Base-by-base conservation (phyloP, 1,140 invertebrate species). In the Eupristina koningsbergeri region DNA sequence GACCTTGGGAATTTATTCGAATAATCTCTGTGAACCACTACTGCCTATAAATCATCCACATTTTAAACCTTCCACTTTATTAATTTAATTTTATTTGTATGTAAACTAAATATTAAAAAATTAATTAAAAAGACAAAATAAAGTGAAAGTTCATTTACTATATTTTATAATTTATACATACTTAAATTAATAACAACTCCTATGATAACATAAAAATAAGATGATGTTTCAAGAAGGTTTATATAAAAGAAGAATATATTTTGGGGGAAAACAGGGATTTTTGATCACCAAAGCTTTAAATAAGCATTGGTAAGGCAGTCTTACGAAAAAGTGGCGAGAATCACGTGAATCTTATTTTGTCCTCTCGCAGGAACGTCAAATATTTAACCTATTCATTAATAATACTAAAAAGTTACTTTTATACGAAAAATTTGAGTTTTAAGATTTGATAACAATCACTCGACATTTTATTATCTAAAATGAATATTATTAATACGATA, bases 271-370 rank as follows among this genome's bases (percentile, higher is more conserved):
- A 63, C 22, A 67, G 36, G 64, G 83, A 81, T 84, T 81, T 81
- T 81, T 85, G 64, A 82, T 85, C 80, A 85, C 84, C 80, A 85
- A 79, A 34, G 84, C 84, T 78, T 45, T 63, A 17, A 78, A 53
- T 50, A 39, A 73, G 80, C 80, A 15, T 64, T 82, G 76, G 84
- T 61, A 85, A 81, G 80, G 84, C 84, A 85, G 84, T 85, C 84
- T 85, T 85, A 85, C 84, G 76, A 85, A 85, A 82, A 82, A 78
- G 80, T 82, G 84, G 80, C 84, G 84, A 85, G 84, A 85, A 82
- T 79, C 53, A 79, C 76, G 64, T 80, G 79, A 85, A 61, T 81
- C 71, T 85, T 81, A 71, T 81, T 77, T 81, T 85, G 78, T 85
- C 80, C 79, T 85, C 84, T 85, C 80, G 84, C 80, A 85, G 80